Evolutionary conservation across 2,113 vertebrate species (phyloP), one percentile per base, ranked within the genome.

Genomic region (Sebastes fasciatus): DNA sequence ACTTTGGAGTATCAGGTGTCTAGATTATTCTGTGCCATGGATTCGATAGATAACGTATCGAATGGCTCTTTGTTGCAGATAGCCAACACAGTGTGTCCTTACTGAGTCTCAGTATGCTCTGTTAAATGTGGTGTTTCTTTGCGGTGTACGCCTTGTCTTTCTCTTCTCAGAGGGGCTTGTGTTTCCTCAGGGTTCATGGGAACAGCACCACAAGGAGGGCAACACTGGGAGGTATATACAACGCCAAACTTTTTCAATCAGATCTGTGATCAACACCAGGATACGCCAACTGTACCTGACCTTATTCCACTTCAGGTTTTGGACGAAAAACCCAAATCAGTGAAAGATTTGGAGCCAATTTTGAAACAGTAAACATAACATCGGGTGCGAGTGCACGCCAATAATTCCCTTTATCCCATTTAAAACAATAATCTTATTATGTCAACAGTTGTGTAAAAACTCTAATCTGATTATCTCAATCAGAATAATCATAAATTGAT

Each of bases 181-280:
- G 79, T 89, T 89, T 90, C 88, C 62, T 74, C 7, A 0, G 21
- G 84, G 82, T 84, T 86, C 83, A 66, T 85, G 88, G 83, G 85
- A 91, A 90, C 68, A 17, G 16, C 17, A 6, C 4, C 42, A 13
- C 12, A 23, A 1, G 1, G 19, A 57, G 52, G 46, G 11, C 54
- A 51, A 55, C 6, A 0, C 52, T 4, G 9, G 5, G 12, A 69
- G 2, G 7, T 62, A 80, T 69, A 80, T 16, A 12, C 23, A 72
- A 43, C 1, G 0, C 23, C 23, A 23, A 21, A 0, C 52, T 46
- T 64, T 51, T 67, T 40, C 3, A 10, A 54, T 57, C 19, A 45
- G 11, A 54, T 8, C 61, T 12, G 10, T 23, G 4, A 60, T 75
- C 61, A 0, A 42, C n/a, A 64, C 48, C 16, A 12, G 51, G 11